Base-by-base conservation (phyloP, 2,113 vertebrate species). In the Scophthalmus maximus region DNA sequence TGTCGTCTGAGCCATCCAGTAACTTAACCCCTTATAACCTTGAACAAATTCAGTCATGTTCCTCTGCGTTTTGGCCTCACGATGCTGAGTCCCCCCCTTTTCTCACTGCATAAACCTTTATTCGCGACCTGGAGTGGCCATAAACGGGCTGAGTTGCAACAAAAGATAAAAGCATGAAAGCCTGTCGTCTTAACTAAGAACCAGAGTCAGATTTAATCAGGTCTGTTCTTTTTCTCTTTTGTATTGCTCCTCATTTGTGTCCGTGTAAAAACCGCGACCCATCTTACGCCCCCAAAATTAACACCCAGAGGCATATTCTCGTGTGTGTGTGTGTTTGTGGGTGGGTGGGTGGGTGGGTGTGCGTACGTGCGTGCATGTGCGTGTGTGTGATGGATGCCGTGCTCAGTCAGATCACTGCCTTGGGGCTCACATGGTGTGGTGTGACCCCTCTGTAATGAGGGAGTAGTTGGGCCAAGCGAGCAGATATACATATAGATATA, bases 381-480 rank as follows among this genome's bases (percentile, higher is more conserved):
- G 34, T 3, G 29, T 23, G 34, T 60, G 23, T 88, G 85, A 88
- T 76, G 73, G 66, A 85, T 85, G 77, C 55, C 67, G 23, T 22
- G 36, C 57, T 73, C 51, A 67, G 61, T 73, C 65, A 30, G 38
- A 84, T 78, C 44, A 72, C 72, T 64, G 72, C 25, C 76, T 71
- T 64, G 85, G 81, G 84, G 83, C 59, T 72, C 60, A 42, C 40
- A 22, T 51, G 47, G 46, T 71, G 67, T 84, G n/a, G 73, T 87
- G 69, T 88, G 89, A 84, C 79, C 77, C 49, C 27, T 4, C 61
- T 68, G 55, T 84, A 87, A 88, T 86, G 80, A 88, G 73, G 22
- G n/a, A 71, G 59, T 82, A 81, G 70, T 71, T 82, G 75, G 49
- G 50, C 40, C 23, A 1, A 71, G 82, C 18, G 42, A 69, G 69